Evolutionary conservation across 2,888 invertebrate genomes (phyloP).

Genomic region (Lasioglossum leucozonium): DNA sequence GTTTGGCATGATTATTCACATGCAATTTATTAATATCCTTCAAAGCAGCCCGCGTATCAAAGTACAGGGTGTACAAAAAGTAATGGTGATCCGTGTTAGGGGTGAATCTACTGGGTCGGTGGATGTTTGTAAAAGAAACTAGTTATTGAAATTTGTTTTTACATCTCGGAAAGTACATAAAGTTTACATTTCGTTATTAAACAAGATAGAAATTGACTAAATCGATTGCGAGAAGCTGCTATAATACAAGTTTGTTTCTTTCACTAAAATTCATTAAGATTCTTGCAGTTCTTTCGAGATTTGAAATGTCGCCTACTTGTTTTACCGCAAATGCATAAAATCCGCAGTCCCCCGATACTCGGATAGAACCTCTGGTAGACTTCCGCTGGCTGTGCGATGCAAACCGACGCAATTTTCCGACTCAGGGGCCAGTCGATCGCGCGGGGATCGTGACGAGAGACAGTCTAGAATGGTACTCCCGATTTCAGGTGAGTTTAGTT

Average conservation of each 20-base stretch:
- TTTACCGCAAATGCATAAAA: background rate
- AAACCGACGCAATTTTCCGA: background rate
- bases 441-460: background rate
- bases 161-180: no score
- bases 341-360: background rate
- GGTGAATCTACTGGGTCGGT: no score
- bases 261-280: no score
- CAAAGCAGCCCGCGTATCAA: background rate
- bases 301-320: background rate
- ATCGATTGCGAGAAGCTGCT: background rate
- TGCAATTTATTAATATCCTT: background rate
- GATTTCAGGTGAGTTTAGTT: slow-evolving; percentile 2
- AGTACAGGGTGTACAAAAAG: no score
- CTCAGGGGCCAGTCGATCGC: background rate
- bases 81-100: no score
- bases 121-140: no score
- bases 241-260: background rate
- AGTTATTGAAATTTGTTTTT: no score
- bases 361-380: background rate
- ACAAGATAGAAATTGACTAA: background rate
- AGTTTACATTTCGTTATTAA: no score
- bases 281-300: background rate
- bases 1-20: background rate
- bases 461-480: background rate
- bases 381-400: background rate